Conservation (phyloP, 2,888 invertebrate genomes). For the Caenorhabditis zanzibari region DNA sequence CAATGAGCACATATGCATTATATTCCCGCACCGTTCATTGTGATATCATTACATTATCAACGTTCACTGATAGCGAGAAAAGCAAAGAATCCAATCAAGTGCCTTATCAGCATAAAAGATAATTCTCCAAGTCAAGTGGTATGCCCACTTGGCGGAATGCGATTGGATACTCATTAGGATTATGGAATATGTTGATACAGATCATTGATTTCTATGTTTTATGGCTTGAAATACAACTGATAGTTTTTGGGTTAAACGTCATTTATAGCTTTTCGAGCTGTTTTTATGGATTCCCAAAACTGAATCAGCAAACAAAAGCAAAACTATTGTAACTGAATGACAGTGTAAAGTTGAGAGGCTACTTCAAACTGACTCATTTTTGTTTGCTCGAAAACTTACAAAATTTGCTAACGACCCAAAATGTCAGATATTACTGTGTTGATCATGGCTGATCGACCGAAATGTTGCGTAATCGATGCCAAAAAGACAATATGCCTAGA, state of each 20-base stretch:
- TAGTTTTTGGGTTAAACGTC: too few relatives aligned
- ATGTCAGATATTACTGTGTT: neutral
- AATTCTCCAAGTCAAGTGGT: neutral
- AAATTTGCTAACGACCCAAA: slow-evolving; percentile 16
- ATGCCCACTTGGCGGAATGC: slow-evolving; percentile 26
- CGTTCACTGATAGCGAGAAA: slow-evolving; percentile 9
- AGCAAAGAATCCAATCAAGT: slow-evolving; percentile 4
- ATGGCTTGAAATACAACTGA: too few relatives aligned
- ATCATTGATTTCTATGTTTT: neutral
- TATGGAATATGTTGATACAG: neutral
- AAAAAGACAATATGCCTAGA: slow-evolving; percentile 20
- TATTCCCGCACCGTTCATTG: neutral
- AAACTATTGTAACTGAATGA: slow-evolving; percentile 29
- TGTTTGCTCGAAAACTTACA: slow-evolving; percentile 47
- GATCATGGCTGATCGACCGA: slow-evolving; percentile 23
- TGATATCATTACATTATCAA: slow-evolving; percentile 9
- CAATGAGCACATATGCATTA: neutral
- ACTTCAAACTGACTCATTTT: slow-evolving; percentile 36
- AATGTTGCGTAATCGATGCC: slow-evolving; percentile 55
- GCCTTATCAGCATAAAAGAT: neutral
- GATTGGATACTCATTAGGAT: slow-evolving; percentile 12
- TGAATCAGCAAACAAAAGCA: slow-evolving; percentile 9
- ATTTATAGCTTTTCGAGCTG: neutral
- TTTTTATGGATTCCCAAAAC: neutral
- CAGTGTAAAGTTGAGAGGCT: slow-evolving; percentile 15